phyloP scores from a whole-genome alignment of 1,140 invertebrate species.

The Artemia franciscana region DNA sequence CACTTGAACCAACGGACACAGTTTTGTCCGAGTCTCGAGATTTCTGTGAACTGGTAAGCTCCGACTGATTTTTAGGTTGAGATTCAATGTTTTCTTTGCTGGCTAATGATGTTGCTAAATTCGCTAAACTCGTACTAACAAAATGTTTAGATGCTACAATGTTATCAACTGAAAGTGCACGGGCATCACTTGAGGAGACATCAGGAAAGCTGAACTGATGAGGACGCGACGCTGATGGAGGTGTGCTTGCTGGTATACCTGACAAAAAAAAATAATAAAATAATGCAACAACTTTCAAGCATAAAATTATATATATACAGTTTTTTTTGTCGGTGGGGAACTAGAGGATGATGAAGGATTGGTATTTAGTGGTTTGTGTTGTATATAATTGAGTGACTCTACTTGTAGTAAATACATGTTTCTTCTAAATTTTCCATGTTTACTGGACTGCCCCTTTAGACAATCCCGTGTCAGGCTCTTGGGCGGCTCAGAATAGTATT shows the following conservation, averaged over 20 bases:
- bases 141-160: neutral
- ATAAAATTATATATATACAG: too few relatives aligned
- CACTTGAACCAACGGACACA: constrained; percentile 26
- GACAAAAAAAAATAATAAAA: neutral
- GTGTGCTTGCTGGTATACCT: neutral
- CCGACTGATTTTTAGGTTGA: constrained; percentile 10
- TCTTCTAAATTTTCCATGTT: too few relatives aligned
- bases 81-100: neutral
- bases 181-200: neutral
- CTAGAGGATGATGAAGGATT: too few relatives aligned
- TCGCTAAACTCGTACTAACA: neutral
- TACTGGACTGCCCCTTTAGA: too few relatives aligned
- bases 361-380: too few relatives aligned
- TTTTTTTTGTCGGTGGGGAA: too few relatives aligned
- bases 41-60: constrained; percentile 40
- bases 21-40: constrained; percentile 67
- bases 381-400: too few relatives aligned
- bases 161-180: neutral
- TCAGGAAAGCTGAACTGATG: neutral
- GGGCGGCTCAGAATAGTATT: too few relatives aligned
- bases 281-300: too few relatives aligned
- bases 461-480: too few relatives aligned
- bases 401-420: too few relatives aligned
- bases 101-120: neutral
- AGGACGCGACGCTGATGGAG: constrained; percentile 20